Evolutionary conservation across 2,888 invertebrate species (phyloP), one percentile per base, ranked within the genome.

Genomic region (Shargacucullia verbasci): DNA sequence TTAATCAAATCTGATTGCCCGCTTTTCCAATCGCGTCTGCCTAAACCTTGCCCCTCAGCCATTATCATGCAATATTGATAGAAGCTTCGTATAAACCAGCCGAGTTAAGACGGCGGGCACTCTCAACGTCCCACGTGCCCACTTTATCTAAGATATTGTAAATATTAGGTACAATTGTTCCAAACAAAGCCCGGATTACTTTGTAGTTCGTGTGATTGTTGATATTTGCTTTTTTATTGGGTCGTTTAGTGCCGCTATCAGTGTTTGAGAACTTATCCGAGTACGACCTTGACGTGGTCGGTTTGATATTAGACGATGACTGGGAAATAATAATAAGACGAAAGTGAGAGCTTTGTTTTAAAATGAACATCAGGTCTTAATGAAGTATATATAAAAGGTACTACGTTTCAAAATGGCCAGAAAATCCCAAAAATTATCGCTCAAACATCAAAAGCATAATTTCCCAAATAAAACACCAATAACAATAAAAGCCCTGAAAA

Each of bases 221-320:
- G 77, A 77, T 86, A 84, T 89, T 88, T 87, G 79, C 84, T 82
- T 85, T 83, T 86, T 86, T 87, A 87, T 86, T 84, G 83, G 85
- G 79, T 81, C 83, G 79, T 87, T 85, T 68, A 71, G 65, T 53
- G 73, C 61, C 63, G 73, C 66, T 80, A 80, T 81, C 79, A 59
- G 54, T 76, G 72, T 72, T 70, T 73, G 73, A 73, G 55, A 60
- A 71, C 65, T 78, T 66, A 78, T 73, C 75, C 60, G 31, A 60
- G 58, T 57, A 61, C 59, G 58, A 37, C 54, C 59, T 12, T 44
- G 38, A 46, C 62, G 59, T 73, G 62, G 47, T 57, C 1, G 31
- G 44, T 39, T 34, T 7, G 29, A 8, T 40, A 59, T 59, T 61
- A 35, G 11, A 27, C 37, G 27, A 55, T 56, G 57, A 56, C 68